Percentiles rank a stretch among this genome's conserved stretches.
These are phyloP conservation scores for Microtus richardsoni DNA, from an alignment of 2,113 vertebrate genomes.

Conservation along the genomic window DNA sequence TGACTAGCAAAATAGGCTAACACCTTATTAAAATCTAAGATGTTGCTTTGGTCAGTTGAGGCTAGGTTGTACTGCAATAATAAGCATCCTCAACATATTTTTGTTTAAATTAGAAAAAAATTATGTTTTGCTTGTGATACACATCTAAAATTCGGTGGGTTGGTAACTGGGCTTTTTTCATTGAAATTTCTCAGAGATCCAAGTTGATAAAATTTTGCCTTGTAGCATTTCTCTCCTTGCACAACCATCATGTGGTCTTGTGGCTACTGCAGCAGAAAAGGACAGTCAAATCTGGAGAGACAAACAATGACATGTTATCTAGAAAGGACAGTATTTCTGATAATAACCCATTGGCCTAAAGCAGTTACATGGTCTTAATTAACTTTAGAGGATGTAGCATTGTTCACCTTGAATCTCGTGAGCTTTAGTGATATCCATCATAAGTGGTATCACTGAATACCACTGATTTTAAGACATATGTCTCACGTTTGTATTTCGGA, in stretches of 20 bases:
- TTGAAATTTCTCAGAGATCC: neutral
- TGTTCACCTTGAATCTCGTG: neutral
- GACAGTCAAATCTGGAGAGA: neutral
- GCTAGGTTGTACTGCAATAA: neutral
- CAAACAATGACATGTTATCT: neutral
- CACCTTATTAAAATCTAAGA: constrained; percentile 24
- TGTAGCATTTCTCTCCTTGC: neutral
- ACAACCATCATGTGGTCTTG: neutral
- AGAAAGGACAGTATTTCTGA: neutral
- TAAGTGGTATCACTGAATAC: neutral
- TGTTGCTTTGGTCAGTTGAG: neutral
- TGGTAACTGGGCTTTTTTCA: neutral
- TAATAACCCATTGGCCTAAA: neutral
- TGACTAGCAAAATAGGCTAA: neutral
- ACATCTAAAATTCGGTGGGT: neutral
- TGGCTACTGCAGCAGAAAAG: neutral
- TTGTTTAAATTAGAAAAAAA: constrained; percentile 31
- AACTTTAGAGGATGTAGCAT: neutral
- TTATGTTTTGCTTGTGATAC: neutral
- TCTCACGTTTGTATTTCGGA: neutral
- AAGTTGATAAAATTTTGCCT: neutral
- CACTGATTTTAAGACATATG: neutral
- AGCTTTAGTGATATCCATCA: neutral
- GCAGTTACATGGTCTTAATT: neutral
- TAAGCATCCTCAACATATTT: neutral